Evolutionary conservation across 2,888 invertebrate genomes (phyloP).

Genomic region (Acleris holmiana): DNA sequence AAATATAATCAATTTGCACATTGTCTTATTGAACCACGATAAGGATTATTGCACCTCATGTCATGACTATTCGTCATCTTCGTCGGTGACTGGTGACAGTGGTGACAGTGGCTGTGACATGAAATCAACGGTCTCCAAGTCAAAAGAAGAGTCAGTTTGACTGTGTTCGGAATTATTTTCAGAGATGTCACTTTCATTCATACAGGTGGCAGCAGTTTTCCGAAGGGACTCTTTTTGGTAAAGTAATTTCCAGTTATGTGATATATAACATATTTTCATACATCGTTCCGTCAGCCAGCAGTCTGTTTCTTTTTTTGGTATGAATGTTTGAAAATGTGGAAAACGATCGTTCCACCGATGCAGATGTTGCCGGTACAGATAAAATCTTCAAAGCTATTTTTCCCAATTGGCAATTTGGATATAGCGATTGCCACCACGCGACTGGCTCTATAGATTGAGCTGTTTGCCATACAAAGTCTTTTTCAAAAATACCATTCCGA

Average conservation of each 20-base stretch:
- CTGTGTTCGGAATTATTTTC: background rate
- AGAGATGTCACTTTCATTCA: background rate
- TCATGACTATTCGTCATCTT: too few relatives aligned
- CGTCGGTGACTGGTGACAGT: too few relatives aligned
- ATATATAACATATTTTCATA: conserved; percentile 1
- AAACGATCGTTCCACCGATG: conserved; percentile 1
- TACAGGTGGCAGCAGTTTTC: background rate
- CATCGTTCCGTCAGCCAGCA: conserved; percentile 1
- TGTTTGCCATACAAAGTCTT: conserved; percentile 2
- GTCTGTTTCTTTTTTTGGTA: background rate
- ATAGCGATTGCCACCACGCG: background rate
- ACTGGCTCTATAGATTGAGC: background rate
- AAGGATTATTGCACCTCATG: too few relatives aligned
- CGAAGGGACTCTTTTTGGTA: background rate
- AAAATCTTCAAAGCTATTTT: background rate
- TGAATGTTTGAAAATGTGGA: conserved; percentile 2
- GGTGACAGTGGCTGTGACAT: background rate
- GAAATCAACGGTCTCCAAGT: background rate
- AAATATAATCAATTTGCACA: too few relatives aligned
- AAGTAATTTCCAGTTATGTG: conserved; percentile 1
- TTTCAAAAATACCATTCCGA: background rate
- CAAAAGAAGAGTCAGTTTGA: background rate
- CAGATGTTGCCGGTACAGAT: background rate
- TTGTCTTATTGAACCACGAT: too few relatives aligned
- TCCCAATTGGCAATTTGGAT: background rate